Evolutionary conservation across 2,797 vertebrate species (phyloP).

Genomic region (Sebastes steindachneri): DNA sequence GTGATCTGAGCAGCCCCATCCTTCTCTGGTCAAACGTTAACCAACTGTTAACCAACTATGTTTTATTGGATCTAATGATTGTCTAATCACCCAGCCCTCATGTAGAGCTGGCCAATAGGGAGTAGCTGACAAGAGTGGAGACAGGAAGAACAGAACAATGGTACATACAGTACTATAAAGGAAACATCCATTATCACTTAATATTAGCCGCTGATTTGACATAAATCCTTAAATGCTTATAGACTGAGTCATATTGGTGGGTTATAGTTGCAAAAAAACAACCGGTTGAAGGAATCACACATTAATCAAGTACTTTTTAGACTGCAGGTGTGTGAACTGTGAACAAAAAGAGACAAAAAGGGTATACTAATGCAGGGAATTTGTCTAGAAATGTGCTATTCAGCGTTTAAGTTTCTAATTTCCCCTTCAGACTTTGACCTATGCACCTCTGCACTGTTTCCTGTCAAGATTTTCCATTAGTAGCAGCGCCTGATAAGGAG

Average conservation of each 20-base stretch:
- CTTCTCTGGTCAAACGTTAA: conserved; percentile 85
- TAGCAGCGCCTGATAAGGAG: conserved; percentile 65
- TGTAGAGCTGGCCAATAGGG: conserved; percentile 56
- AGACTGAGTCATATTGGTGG: background rate
- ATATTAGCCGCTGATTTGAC: background rate
- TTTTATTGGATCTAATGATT: conserved; percentile 91
- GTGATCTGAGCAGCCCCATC: conserved; percentile 56
- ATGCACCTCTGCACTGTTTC: conserved; percentile 48
- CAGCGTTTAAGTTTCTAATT: conserved; percentile 22
- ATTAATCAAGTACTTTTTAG: background rate
- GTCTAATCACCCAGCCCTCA: conserved; percentile 80
- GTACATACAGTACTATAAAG: background rate
- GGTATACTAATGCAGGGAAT: rapidly evolving
- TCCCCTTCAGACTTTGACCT: conserved; percentile 75
- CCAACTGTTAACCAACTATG: conserved; percentile 69
- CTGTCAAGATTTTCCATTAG: conserved; percentile 67
- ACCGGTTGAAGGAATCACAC: background rate
- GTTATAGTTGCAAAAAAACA: background rate
- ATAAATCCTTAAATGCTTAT: background rate
- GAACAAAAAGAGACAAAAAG: background rate
- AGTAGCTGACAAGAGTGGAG: conserved; percentile 23
- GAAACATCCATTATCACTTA: background rate
- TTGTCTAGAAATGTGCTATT: conserved; percentile 14
- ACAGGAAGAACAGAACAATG: conserved; percentile 44
- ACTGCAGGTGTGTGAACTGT: background rate